phyloP scores from a whole-genome alignment of 2,113 vertebrate species.

The Eulemur rufifrons region DNA sequence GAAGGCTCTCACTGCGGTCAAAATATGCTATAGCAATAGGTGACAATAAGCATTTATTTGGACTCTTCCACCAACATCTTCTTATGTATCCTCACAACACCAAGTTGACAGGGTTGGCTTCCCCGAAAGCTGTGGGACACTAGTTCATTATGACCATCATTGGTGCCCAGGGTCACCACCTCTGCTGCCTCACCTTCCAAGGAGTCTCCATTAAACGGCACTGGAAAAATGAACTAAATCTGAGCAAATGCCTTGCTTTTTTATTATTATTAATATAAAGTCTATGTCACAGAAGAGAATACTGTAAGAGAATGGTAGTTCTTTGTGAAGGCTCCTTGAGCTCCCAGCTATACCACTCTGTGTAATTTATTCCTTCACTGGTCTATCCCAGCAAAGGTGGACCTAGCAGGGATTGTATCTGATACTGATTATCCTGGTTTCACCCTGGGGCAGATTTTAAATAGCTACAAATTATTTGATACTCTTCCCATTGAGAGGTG shows the following conservation, averaged over 20 bases:
- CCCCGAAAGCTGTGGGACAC: not conserved
- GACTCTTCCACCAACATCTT: not conserved
- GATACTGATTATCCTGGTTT: not conserved
- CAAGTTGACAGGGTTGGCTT: not conserved
- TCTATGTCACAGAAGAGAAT: not conserved
- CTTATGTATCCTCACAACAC: not conserved
- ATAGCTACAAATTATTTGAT: not conserved
- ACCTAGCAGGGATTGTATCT: not conserved
- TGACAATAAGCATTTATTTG: not conserved
- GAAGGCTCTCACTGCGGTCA: not conserved
- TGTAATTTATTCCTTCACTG: not conserved
- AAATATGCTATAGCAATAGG: not conserved
- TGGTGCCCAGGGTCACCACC: too few species aligned
- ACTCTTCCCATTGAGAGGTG: not conserved
- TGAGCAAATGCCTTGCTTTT: not conserved
- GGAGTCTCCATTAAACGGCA: not conserved
- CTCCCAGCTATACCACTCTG: not conserved
- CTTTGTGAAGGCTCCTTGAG: not conserved
- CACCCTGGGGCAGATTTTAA: not conserved
- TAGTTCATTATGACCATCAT: not conserved
- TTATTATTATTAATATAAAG: not conserved
- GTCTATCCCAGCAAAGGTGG: not conserved
- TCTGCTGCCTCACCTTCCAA: not conserved
- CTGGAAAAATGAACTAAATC: not conserved
- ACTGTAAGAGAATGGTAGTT: not conserved